These are phyloP conservation scores for Tragopan temminckii DNA, from an alignment of 2,797 vertebrate genomes.

Conservation along the genomic window DNA sequence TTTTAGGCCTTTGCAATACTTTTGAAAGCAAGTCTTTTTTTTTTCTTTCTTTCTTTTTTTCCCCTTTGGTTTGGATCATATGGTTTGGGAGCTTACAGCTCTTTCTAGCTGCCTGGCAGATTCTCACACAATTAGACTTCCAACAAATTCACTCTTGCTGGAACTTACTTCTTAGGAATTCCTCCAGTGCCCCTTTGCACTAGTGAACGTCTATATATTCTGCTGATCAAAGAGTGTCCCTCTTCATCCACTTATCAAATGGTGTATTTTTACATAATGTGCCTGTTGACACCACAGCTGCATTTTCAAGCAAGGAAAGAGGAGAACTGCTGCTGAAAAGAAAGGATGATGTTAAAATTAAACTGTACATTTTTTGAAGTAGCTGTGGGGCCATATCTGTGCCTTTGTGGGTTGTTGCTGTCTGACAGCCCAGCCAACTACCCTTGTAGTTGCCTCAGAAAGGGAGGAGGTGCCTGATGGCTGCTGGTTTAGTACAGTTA, in stretches of 20 bases:
- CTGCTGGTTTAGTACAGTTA: not conserved
- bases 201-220: conserved; percentile 2
- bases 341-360: not conserved
- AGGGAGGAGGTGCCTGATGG: not conserved
- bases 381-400: not conserved
- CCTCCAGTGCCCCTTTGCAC: conserved; percentile 51
- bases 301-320: not conserved
- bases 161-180: conserved; percentile 65
- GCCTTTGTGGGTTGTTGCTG: not conserved
- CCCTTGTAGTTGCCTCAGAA: not conserved
- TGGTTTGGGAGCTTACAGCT: not conserved
- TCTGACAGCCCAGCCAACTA: not conserved
- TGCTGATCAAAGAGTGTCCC: conserved; percentile 51
- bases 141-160: conserved; percentile 26
- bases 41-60: no score
- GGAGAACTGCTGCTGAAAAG: not conserved
- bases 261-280: conserved; percentile 55
- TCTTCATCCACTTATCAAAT: conserved; percentile 57
- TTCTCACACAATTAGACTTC: conserved; percentile 19
- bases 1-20: conserved; percentile 32
- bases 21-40: conserved; percentile 39
- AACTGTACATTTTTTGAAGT: not conserved
- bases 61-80: conserved; percentile 24
- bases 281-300: conserved; percentile 51
- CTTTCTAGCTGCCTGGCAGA: conserved; percentile 33